Evolutionary conservation across 2,888 invertebrate species (phyloP).

Genomic region (Mesodorylaimus sp.): DNA sequence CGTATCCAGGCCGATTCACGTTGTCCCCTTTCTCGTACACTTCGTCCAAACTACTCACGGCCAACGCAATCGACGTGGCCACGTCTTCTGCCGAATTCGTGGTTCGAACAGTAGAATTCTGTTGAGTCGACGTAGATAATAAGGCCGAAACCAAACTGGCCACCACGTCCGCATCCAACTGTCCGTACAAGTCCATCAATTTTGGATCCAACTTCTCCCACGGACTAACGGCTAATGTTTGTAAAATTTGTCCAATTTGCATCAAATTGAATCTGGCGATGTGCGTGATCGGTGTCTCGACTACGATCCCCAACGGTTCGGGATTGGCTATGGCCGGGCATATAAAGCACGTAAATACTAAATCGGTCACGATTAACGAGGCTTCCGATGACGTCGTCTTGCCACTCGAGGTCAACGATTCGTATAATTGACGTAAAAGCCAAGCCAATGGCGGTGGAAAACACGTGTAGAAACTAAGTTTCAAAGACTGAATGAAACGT

Average conservation of each 20-base stretch:
- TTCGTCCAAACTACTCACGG: not conserved
- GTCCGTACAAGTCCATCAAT: conserved; percentile 53
- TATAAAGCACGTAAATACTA: conserved; percentile 77
- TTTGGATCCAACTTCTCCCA: conserved; percentile 58
- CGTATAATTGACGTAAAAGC: conserved; percentile 69
- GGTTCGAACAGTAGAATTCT: no score
- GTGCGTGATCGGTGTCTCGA: conserved; percentile 73
- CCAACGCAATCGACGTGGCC: not conserved
- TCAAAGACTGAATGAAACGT: conserved; percentile 59
- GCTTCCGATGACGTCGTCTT: not conserved
- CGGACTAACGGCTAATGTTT: conserved; percentile 66
- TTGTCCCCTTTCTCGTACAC: not conserved
- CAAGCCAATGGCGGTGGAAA: conserved; percentile 75
- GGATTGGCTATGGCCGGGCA: conserved; percentile 92
- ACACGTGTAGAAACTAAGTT: conserved; percentile 62
- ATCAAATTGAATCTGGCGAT: conserved; percentile 61
- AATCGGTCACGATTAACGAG: conserved; percentile 56
- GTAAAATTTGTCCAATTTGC: conserved; percentile 70
- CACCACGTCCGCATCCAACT: conserved; percentile 49
- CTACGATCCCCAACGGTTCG: conserved; percentile 70
- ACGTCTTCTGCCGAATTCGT: no score
- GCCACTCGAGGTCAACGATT: conserved; percentile 35
- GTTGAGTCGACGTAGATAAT: not conserved
- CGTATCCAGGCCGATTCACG: not conserved
- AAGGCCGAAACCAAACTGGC: not conserved